Percentiles rank a stretch among this genome's conserved stretches.
Conservation (phyloP, 2,888 invertebrate species). For the Cantharis flavilabris region DNA sequence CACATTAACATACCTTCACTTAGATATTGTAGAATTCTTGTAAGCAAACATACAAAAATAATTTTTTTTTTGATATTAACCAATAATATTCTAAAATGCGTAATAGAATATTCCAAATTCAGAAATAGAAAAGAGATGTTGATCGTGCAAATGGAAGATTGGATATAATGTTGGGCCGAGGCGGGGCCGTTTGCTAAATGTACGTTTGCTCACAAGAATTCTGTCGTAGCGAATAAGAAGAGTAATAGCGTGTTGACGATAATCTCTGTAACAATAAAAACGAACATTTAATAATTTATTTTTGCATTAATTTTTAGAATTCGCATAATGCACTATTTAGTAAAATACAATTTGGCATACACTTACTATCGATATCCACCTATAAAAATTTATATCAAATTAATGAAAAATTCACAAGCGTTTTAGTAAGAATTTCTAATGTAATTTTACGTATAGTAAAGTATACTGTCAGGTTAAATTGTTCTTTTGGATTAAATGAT, state of each 20-base stretch:
- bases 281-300: constrained; percentile 2
- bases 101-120: constrained; percentile 29
- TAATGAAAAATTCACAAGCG: background rate
- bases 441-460: too few species aligned
- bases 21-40: constrained; percentile 20
- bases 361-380: background rate
- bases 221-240: constrained; percentile 79
- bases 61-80: background rate
- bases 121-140: constrained; percentile 56
- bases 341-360: background rate
- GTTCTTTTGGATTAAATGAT: too few species aligned
- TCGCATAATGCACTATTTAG: background rate
- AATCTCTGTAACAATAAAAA: constrained; percentile 70
- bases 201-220: constrained; percentile 85
- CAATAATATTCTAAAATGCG: background rate
- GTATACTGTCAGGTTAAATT: too few species aligned
- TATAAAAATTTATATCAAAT: background rate
- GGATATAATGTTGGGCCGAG: constrained; percentile 51
- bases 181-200: constrained; percentile 68
- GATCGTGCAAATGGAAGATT: constrained; percentile 54
- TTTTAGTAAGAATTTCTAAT: background rate
- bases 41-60: constrained; percentile 10
- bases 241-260: constrained; percentile 79
- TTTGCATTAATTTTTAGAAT: background rate
- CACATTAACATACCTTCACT: constrained; percentile 23